Percentiles rank a stretch among this genome's conserved stretches.
phyloP scores from a whole-genome alignment of 1,140 invertebrate species.

The Trichonephila clavata region DNA sequence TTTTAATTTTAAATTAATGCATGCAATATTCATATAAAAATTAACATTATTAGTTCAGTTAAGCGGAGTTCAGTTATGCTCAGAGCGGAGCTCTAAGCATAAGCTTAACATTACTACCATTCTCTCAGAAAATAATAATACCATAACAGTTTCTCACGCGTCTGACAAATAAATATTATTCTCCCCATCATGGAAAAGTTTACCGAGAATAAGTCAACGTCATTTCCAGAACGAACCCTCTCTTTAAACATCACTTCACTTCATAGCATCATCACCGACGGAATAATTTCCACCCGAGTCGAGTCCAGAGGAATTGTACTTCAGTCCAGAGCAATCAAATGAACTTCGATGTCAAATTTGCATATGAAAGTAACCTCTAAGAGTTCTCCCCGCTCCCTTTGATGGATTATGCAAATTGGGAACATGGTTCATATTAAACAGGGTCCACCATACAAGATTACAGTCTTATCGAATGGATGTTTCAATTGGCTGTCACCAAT shows the following conservation, averaged over 20 bases:
- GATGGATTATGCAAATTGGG: constrained; percentile 48
- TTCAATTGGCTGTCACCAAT: constrained; percentile 20
- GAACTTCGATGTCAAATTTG: constrained; percentile 45
- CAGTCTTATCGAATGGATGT: constrained; percentile 31
- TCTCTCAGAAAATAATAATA: too few species aligned
- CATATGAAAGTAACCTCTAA: constrained; percentile 50
- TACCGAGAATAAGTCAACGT: not conserved
- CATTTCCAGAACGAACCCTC: not conserved
- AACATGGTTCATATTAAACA: constrained; percentile 17
- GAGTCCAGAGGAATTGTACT: not conserved
- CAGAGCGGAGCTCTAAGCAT: too few species aligned
- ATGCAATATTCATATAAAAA: too few species aligned
- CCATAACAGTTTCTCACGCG: too few species aligned
- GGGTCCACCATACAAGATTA: constrained; percentile 9
- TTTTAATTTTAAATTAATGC: too few species aligned
- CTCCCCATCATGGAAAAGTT: too few species aligned
- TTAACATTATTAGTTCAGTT: too few species aligned
- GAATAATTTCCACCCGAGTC: not conserved
- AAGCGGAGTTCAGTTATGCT: too few species aligned
- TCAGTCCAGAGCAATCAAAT: not conserved
- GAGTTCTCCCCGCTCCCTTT: not conserved
- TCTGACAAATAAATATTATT: too few species aligned
- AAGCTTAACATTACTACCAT: too few species aligned
- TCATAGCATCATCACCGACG: not conserved
- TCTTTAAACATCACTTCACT: not conserved